Conservation (phyloP, 2,888 invertebrate species). For the Muschampia plurimacula region DNA sequence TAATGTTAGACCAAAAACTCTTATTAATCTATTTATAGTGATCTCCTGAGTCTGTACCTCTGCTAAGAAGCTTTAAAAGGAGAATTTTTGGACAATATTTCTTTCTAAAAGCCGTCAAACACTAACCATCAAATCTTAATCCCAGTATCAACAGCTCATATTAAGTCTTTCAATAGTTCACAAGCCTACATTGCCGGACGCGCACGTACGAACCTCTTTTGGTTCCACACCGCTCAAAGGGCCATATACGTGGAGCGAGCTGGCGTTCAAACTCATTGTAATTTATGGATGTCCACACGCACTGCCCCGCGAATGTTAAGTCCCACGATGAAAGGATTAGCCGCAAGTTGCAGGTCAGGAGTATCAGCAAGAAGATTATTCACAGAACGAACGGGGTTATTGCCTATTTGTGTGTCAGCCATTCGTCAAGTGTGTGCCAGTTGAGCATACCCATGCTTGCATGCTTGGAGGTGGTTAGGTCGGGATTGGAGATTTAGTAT, state of each 20-base stretch:
- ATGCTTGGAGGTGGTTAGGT: not conserved
- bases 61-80: no score
- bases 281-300: slow-evolving; percentile 73
- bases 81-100: not conserved
- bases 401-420: slow-evolving; percentile 47
- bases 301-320: slow-evolving; percentile 69
- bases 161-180: slow-evolving; percentile 26
- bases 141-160: slow-evolving; percentile 10
- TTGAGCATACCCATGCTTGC: slow-evolving; percentile 15
- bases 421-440: slow-evolving; percentile 32
- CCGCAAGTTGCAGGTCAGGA: slow-evolving; percentile 54
- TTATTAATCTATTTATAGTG: no score
- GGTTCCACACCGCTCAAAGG: slow-evolving; percentile 53
- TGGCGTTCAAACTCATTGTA: slow-evolving; percentile 70
- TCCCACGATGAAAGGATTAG: slow-evolving; percentile 68
- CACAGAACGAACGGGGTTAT: slow-evolving; percentile 44
- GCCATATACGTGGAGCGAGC: slow-evolving; percentile 50
- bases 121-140: not conserved
- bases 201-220: slow-evolving; percentile 57
- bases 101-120: not conserved
- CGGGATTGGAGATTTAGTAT: not conserved
- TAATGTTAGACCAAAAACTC: not conserved
- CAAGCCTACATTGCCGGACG: slow-evolving; percentile 52
- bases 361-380: slow-evolving; percentile 36
- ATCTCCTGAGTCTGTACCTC: no score